Conservation (phyloP, 2,888 invertebrate genomes). For the Dendrolimus pini region DNA sequence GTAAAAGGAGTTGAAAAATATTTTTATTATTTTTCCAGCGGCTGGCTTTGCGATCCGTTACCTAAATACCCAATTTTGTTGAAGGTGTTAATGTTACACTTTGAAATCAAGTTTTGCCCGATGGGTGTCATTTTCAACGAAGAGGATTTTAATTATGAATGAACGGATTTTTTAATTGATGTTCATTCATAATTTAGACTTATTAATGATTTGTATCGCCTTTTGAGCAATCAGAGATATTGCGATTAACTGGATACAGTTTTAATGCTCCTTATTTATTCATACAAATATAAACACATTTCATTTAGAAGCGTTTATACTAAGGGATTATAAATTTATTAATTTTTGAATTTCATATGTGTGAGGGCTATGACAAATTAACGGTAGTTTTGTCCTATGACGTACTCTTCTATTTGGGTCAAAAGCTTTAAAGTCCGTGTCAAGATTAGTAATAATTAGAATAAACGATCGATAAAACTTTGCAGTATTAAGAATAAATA, state of each 20-base stretch:
- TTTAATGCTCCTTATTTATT: not conserved
- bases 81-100: not conserved
- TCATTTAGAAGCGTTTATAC: no score
- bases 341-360: no score
- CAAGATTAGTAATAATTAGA: no score
- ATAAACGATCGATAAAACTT: no score
- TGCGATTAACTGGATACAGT: not conserved
- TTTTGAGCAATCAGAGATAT: not conserved
- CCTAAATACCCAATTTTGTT: conserved; percentile 20
- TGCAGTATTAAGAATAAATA: no score
- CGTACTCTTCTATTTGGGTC: no score
- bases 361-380: no score
- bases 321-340: no score
- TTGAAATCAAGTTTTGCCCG: not conserved
- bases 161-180: not conserved
- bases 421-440: no score
- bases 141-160: not conserved
- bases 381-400: no score
- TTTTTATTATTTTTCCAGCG: conserved; percentile 29
- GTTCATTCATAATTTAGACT: not conserved
- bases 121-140: not conserved
- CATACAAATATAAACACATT: no score
- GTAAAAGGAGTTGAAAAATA: conserved; percentile 22
- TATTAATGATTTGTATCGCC: not conserved
- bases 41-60: conserved; percentile 12